Evolutionary conservation across 2,888 invertebrate genomes (phyloP), one percentile per base, ranked within the genome.

Genomic region (Hyposoter dolosus): DNA sequence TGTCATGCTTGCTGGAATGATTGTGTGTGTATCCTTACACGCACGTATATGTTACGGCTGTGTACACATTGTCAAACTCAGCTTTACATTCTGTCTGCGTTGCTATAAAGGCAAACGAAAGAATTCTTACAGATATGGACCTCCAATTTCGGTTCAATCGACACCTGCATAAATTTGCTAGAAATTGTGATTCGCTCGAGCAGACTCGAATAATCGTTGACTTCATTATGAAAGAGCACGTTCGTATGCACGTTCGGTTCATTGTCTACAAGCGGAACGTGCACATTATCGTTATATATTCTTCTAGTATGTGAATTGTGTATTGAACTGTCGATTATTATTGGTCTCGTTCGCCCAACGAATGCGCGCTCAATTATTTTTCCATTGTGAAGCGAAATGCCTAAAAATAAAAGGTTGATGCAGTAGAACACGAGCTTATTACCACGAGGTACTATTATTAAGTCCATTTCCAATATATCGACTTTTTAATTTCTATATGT

Each of bases 381-480:
- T 63, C 32, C 74, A 74, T 79, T 75, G 71, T 76, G 17, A 0
- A 23, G 5, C 4, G 28, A 60, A 60, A 28, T 0, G 28, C 28
- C 12, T 12, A 60, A 60, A 60, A 60, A 60, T n/a, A 19, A 68
- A 45, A 68, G 45, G 32, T 35, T 47, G 32, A 69, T 12, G 5
- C 53, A 45, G 5, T 56, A 45, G 15, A 43, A 32, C 56, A 15
- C 40, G 15, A 43, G 15, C 40, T 19, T 23, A 35, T 53, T n/a
- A n/a, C 5, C 56, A 65, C 75, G 63, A 69, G 68, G 47, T 53
- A 75, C 77, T 53, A 74, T 45, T 43, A 60, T 66, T 68, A 81
- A 83, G 63, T 80, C 77, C 50, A 66, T 74, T 74, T 85, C 79
- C 82, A 77, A 81, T 77, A 66, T 66, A 83, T 74, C 72, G 72